These are phyloP conservation scores for Amphiura filiformis DNA, from an alignment of 35 echinoderm and acorn worm species.

Conservation along the genomic window DNA sequence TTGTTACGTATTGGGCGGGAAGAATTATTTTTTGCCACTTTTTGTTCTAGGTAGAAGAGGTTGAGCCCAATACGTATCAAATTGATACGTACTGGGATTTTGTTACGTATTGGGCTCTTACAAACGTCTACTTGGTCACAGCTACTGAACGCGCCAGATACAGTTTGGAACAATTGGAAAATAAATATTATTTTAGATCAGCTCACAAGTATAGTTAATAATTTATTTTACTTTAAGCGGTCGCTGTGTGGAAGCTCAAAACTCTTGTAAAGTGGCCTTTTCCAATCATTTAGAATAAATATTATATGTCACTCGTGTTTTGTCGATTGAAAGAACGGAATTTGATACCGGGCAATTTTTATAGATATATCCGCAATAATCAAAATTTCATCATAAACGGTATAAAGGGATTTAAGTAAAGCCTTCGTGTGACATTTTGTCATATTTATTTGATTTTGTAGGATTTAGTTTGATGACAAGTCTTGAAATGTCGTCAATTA, in stretches of 20 bases:
- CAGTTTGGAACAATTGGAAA: not conserved
- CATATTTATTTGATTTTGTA: slow-evolving; percentile 2
- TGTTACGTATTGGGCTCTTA: no score
- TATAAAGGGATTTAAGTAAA: not conserved
- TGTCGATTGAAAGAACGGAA: not conserved
- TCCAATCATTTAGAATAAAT: slow-evolving; percentile 12
- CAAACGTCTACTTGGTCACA: no score
- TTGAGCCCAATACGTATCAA: no score
- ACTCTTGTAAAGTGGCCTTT: not conserved
- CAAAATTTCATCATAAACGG: slow-evolving; percentile 8
- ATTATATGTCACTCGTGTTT: not conserved
- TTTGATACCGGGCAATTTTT: not conserved
- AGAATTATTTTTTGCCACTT: no score
- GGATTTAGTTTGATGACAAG: not conserved
- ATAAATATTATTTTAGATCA: slow-evolving; percentile 16
- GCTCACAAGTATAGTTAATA: not conserved
- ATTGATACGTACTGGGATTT: no score
- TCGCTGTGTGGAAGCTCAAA: not conserved
- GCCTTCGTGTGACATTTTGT: not conserved
- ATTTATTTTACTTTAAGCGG: slow-evolving; percentile 1
- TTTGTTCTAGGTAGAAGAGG: no score
- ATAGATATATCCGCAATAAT: not conserved
- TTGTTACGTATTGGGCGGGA: no score
- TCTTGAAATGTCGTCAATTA: no score
- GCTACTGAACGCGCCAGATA: no score